Conservation (phyloP, 2,113 vertebrate genomes). For the Nasalis larvatus region DNA sequence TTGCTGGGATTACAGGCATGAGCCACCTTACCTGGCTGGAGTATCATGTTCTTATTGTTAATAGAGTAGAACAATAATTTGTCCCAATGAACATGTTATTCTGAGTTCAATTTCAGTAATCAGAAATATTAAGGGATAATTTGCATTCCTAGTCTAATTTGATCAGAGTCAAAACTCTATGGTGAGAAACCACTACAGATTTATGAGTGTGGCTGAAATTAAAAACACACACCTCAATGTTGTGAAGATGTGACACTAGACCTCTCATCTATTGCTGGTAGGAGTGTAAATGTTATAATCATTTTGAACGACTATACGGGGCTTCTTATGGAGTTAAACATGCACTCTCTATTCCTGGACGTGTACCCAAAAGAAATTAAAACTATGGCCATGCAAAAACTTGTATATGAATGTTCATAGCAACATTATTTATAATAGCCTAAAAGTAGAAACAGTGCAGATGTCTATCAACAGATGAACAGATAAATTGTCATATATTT, state of each 20-base stretch:
- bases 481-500: not conserved
- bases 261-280: not conserved
- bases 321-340: not conserved
- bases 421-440: not conserved
- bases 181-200: not conserved
- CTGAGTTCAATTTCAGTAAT: not conserved
- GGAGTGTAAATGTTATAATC: not conserved
- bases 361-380: not conserved
- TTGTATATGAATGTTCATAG: not conserved
- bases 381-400: not conserved
- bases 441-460: not conserved
- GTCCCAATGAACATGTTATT: not conserved
- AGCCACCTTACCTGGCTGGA: no score
- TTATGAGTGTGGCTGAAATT: not conserved
- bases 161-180: not conserved
- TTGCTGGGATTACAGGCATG: no score
- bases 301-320: not conserved
- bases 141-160: not conserved
- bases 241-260: not conserved
- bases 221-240: not conserved
- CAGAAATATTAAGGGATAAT: not conserved
- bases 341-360: not conserved
- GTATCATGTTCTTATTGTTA: no score
- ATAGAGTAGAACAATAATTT: not conserved
- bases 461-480: not conserved